A percentile compares a stretch with the other conserved stretches of the same genome.
phyloP scores from a whole-genome alignment of 2,113 vertebrate genomes.

The Semicossyphus pulcher region DNA sequence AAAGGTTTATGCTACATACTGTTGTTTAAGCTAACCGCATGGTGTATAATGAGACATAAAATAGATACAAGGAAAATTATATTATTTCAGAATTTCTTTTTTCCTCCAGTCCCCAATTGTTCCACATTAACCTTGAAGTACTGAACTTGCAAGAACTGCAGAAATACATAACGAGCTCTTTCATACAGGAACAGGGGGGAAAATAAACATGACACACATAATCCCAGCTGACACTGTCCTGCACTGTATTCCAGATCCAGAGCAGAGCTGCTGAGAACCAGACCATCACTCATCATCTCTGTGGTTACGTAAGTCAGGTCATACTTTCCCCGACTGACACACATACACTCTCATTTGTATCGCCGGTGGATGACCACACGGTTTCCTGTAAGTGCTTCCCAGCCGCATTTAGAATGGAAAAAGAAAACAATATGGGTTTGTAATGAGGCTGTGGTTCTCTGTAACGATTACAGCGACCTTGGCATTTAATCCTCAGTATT shows the following conservation, averaged over 20 bases:
- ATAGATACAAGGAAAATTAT: too few relatives aligned
- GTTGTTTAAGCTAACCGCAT: too few relatives aligned
- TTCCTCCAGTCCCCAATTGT: neutral
- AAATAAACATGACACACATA: slow-evolving; percentile 37
- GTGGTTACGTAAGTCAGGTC: slow-evolving; percentile 48
- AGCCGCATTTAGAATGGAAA: neutral
- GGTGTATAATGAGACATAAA: too few relatives aligned
- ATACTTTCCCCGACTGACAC: slow-evolving; percentile 47
- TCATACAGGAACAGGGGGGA: slow-evolving; percentile 15
- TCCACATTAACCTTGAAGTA: neutral
- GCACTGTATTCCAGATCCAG: slow-evolving; percentile 4
- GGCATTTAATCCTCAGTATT: neutral
- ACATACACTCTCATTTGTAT: slow-evolving; percentile 9
- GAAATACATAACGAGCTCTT: slow-evolving; percentile 24
- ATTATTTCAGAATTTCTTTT: neutral
- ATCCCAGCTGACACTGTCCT: slow-evolving; percentile 23
- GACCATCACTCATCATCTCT: slow-evolving; percentile 32
- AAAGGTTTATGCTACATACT: too few relatives aligned
- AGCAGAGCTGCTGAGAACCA: slow-evolving; percentile 24
- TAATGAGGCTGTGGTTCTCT: neutral
- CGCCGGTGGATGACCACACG: neutral
- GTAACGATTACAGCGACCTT: neutral
- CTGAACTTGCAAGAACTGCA: neutral
- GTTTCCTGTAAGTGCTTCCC: slow-evolving; percentile 17
- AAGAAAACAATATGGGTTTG: neutral